Evolutionary conservation across 92 coral and sea anemone genomes (phyloP), one percentile per base, ranked within the genome.

Genomic region (Zoanthus sociatus): DNA sequence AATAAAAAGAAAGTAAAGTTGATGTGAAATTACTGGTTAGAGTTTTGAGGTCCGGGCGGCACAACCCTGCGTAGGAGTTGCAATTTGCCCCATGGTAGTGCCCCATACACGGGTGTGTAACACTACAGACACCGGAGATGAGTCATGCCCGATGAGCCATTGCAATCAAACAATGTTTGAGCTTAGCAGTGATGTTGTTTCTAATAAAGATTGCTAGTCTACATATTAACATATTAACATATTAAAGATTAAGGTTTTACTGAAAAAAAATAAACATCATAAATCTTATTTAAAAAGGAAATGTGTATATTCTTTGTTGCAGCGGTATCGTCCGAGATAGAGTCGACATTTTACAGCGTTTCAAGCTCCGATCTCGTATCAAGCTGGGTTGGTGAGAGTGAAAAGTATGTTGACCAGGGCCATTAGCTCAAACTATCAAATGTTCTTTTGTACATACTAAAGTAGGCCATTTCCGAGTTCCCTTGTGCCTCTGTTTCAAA

Each of bases 361-460:
- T 97, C 99, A 21, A 97, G 99, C 74, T 92, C 99, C 16, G 99
- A 97, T 82, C 93, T 97, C 4, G 95, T 97, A 3, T 97, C 99
- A 78, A 97, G 99, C 81, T 97, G 99, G 99, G 95, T 97, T 15
- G 99, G 99, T 56, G 99, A 97, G 90, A 97, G 99, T 86, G 99
- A 97, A 93, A 94, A 91, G 98, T 93, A 87, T 76, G 98, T 91
- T 13, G 15, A 44, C 66, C 13, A 15, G 10, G 7, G 30, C 51
- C 42, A 15, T 30, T 37, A 37, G 42, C 42, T 37, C 42, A 37
- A 37, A 37, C 4, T 13, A 11, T 60, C 66, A 60, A 17, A 5
- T 17, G 20, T 14, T 60, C 20, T 15, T 60, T 60, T 14, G 15
- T 13, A 53, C 58, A 53, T 58, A 13, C 3, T 50, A 1, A 50